phyloP scores from a whole-genome alignment of 2,888 invertebrate species.

The Drosophila pseudotalamancana region DNA sequence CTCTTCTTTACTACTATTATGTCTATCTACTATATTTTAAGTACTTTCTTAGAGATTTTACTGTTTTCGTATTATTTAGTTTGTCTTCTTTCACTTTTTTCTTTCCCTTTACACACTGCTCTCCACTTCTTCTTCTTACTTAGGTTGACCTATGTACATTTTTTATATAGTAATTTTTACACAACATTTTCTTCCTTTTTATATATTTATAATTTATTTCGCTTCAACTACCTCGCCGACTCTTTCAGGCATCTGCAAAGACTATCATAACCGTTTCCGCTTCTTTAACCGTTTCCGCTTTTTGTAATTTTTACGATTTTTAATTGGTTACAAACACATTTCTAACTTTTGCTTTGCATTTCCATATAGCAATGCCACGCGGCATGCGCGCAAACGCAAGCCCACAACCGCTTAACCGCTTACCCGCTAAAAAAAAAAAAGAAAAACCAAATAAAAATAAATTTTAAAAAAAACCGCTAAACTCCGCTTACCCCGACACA shows the following conservation, averaged over 20 bases:
- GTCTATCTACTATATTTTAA: too few relatives aligned
- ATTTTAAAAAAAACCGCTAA: slow-evolving; percentile 10
- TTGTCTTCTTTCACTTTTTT: background rate
- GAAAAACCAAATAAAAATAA: too few relatives aligned
- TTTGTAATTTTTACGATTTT: background rate
- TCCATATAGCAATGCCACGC: slow-evolving; percentile 74
- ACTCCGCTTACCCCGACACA: slow-evolving; percentile 45
- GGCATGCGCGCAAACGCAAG: slow-evolving; percentile 64
- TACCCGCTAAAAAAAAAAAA: slow-evolving; percentile 36
- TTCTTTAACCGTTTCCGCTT: slow-evolving; percentile 8
- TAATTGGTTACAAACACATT: slow-evolving; percentile 11
- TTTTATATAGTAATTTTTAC: background rate
- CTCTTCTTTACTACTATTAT: background rate
- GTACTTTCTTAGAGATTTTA: background rate
- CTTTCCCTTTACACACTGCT: background rate
- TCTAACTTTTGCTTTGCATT: slow-evolving; percentile 70
- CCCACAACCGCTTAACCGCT: slow-evolving; percentile 65
- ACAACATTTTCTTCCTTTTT: background rate
- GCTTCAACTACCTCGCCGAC: background rate
- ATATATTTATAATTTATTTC: background rate
- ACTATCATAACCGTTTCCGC: slow-evolving; percentile 9
- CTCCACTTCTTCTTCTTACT: background rate
- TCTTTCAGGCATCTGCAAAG: background rate
- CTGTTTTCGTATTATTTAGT: background rate
- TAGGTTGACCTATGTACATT: too few relatives aligned